Percentiles rank a stretch among this genome's conserved stretches.
phyloP scores from a whole-genome alignment of 2,888 invertebrate species.

The Chymomyza caudatula region DNA sequence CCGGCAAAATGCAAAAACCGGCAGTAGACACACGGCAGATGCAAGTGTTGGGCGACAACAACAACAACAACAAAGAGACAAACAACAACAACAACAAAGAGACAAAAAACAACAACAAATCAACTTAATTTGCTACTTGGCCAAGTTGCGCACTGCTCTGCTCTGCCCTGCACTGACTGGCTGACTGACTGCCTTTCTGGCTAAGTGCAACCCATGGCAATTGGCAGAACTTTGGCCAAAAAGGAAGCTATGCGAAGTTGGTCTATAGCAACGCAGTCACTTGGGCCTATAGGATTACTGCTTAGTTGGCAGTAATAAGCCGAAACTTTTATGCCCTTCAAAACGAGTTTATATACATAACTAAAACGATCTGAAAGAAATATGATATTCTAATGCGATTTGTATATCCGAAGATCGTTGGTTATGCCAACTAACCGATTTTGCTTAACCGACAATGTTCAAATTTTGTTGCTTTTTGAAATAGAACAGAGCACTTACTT shows the following conservation, averaged over 20 bases:
- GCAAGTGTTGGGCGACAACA: not conserved
- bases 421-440: no score
- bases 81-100: not conserved
- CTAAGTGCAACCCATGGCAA: conserved; percentile 18
- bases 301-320: no score
- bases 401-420: no score
- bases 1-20: not conserved
- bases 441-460: no score
- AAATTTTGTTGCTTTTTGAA: no score
- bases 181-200: not conserved
- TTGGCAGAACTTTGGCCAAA: conserved; percentile 10
- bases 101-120: conserved; percentile 9
- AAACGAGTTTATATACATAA: no score
- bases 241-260: conserved; percentile 6
- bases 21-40: not conserved
- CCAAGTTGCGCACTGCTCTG: not conserved
- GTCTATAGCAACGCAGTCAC: not conserved
- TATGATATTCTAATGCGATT: no score
- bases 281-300: not conserved
- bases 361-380: no score
- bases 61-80: not conserved
- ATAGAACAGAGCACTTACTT: no score
- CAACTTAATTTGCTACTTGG: conserved; percentile 44
- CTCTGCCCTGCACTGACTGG: not conserved
- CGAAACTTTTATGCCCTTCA: not conserved